Evolutionary conservation across 2,113 vertebrate genomes (phyloP).

Genomic region (Trogon surrucura): DNA sequence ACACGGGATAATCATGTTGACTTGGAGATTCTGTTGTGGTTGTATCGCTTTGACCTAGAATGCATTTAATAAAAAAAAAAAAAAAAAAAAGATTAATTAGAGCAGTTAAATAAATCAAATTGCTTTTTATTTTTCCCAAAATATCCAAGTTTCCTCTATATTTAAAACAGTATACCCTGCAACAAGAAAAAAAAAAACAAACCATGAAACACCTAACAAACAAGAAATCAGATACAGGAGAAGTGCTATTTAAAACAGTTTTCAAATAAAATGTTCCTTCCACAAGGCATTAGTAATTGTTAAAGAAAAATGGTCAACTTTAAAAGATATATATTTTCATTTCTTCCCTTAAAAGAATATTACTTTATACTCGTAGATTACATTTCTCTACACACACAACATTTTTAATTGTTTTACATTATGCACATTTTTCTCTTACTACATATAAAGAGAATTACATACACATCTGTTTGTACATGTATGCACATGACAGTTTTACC

Average conservation of each 20-base stretch:
- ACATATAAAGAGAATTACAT: neutral
- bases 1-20: conserved; percentile 70
- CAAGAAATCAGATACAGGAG: neutral
- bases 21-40: conserved; percentile 74
- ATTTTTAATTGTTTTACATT: neutral
- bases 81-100: neutral
- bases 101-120: neutral
- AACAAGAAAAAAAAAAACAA: neutral
- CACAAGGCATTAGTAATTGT: neutral
- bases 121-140: neutral
- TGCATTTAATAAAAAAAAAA: neutral
- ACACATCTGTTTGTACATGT: neutral
- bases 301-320: neutral
- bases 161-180: neutral
- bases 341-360: neutral
- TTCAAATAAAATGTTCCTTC: neutral
- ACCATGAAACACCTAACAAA: too few species aligned
- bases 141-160: neutral
- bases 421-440: neutral
- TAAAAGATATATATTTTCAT: neutral
- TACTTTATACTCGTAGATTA: neutral
- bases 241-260: neutral
- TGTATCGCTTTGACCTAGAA: conserved; percentile 85
- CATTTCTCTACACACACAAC: neutral
- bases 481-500: neutral